phyloP scores from a whole-genome alignment of 2,888 invertebrate species.

The Thecocarcelia acutangulata region DNA sequence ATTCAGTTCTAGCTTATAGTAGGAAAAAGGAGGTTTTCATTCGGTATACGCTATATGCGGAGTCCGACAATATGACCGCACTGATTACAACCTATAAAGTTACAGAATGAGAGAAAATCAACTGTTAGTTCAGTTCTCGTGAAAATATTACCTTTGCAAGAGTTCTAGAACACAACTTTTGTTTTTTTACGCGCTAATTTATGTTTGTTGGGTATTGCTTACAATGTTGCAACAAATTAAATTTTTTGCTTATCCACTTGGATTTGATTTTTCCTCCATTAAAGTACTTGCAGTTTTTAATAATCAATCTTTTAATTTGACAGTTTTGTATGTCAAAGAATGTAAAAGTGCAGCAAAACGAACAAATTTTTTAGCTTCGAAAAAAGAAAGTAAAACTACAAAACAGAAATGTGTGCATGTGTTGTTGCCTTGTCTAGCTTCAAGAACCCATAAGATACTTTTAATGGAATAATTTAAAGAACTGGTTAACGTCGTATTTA shows the following conservation, averaged over 20 bases:
- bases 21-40: too few species aligned
- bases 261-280: background rate
- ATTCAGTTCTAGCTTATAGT: too few species aligned
- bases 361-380: background rate
- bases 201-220: background rate
- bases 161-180: too few species aligned
- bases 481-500: slow-evolving; percentile 40
- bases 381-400: slow-evolving; percentile 46
- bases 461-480: slow-evolving; percentile 52
- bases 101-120: too few species aligned
- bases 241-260: slow-evolving; percentile 12
- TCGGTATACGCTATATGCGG: too few species aligned
- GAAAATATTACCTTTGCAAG: too few species aligned
- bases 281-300: background rate
- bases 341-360: slow-evolving; percentile 20
- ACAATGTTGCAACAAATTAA: background rate
- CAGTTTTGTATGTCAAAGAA: slow-evolving; percentile 23
- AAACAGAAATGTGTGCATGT: background rate
- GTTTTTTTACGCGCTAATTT: too few species aligned
- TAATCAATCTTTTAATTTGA: slow-evolving; percentile 48
- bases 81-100: too few species aligned
- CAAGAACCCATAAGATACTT: slow-evolving; percentile 38
- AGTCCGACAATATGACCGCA: too few species aligned
- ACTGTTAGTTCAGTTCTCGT: too few species aligned
- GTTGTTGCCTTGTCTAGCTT: background rate